Percentiles rank a stretch among this genome's conserved stretches.
Conservation (phyloP, 1,140 invertebrate species). For the Temnothorax longispinosus region DNA sequence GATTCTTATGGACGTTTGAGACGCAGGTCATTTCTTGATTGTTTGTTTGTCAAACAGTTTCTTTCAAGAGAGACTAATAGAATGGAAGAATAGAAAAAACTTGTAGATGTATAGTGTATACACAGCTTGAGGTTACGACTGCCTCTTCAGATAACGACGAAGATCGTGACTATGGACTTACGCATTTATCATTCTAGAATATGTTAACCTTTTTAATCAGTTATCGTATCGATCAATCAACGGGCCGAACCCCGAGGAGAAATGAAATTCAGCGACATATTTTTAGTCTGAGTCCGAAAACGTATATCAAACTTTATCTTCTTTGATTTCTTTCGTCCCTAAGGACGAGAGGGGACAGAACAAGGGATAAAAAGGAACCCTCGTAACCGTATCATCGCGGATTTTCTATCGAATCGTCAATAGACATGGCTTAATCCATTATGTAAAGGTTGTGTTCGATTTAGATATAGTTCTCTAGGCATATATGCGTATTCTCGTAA, state of each 20-base stretch:
- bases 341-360: slow-evolving; percentile 11
- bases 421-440: slow-evolving; percentile 64
- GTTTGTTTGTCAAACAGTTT: background rate
- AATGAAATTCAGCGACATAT: background rate
- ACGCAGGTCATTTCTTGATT: background rate
- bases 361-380: slow-evolving; percentile 27
- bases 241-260: background rate
- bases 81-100: background rate
- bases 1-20: background rate
- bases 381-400: slow-evolving; percentile 62
- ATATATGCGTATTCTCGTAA: background rate
- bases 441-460: slow-evolving; percentile 58
- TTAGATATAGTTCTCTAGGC: slow-evolving; percentile 39
- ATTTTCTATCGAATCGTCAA: slow-evolving; percentile 66
- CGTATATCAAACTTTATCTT: background rate
- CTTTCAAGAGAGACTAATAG: background rate
- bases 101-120: background rate
- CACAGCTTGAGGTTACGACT: background rate
- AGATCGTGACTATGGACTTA: background rate
- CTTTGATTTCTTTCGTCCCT: background rate
- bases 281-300: background rate
- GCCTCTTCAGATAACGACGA: background rate
- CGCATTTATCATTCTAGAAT: slow-evolving; percentile 1
- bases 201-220: slow-evolving; percentile 33
- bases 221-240: slow-evolving; percentile 37